Conservation (phyloP, 2,797 vertebrate species). For the Botia almorhae region DNA sequence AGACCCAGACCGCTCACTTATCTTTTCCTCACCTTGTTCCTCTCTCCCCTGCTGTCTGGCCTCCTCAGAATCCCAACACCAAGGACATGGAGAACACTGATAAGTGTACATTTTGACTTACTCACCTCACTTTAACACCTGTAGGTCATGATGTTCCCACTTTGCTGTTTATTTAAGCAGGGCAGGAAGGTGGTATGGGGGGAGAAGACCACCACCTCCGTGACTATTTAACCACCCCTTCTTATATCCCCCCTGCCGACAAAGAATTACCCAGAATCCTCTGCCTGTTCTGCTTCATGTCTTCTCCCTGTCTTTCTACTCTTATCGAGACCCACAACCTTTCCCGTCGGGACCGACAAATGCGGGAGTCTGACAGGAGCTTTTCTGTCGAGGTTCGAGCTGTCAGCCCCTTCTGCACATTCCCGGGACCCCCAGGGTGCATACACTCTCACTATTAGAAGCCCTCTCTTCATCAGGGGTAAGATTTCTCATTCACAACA, state of each 20-base stretch:
- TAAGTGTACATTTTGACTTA: slow-evolving; percentile 27
- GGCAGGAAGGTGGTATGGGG: neutral
- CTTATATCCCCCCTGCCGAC: slow-evolving; percentile 16
- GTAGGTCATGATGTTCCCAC: slow-evolving; percentile 47
- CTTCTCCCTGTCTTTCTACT: neutral
- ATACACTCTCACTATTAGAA: slow-evolving; percentile 25
- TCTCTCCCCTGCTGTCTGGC: neutral
- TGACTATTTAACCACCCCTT: slow-evolving; percentile 34
- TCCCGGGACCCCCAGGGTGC: slow-evolving; percentile 13
- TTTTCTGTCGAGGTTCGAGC: slow-evolving; percentile 36
- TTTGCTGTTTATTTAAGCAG: slow-evolving; percentile 41
- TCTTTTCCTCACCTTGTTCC: neutral
- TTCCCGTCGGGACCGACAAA: slow-evolving; percentile 19
- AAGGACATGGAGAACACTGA: slow-evolving; percentile 4
- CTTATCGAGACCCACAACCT: slow-evolving; percentile 33
- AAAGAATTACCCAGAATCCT: slow-evolving; percentile 42
- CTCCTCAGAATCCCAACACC: slow-evolving; percentile 5
- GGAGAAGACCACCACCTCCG: slow-evolving; percentile 23
- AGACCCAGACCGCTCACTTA: neutral
- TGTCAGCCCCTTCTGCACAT: slow-evolving; percentile 24
- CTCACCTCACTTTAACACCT: slow-evolving; percentile 19
- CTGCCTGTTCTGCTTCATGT: slow-evolving; percentile 9
- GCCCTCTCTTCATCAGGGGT: slow-evolving; percentile 30
- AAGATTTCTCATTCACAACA: slow-evolving; percentile 42
- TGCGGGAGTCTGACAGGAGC: slow-evolving; percentile 44